A percentile compares a stretch with the other conserved stretches of the same genome.
Conservation (phyloP, 2,113 vertebrate species). For the Percina caprodes region DNA sequence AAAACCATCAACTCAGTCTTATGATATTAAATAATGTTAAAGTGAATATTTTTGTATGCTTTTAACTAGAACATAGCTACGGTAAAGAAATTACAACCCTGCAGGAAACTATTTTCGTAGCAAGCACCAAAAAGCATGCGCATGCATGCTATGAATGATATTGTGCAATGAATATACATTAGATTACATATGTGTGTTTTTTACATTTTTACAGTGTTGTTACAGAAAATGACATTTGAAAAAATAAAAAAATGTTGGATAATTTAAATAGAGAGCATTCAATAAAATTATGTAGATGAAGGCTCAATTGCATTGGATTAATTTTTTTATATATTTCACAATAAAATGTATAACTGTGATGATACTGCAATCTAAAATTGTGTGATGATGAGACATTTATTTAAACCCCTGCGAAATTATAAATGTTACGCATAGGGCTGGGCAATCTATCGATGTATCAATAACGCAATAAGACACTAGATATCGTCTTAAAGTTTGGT, state of each 20-base stretch:
- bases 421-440: background rate
- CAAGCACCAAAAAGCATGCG: background rate
- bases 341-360: too few relatives aligned
- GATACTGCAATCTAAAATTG: background rate
- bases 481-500: too few relatives aligned
- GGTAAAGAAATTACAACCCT: background rate
- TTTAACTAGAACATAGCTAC: background rate
- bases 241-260: background rate
- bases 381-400: background rate
- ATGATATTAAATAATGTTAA: background rate
- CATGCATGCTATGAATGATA: too few relatives aligned
- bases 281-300: background rate
- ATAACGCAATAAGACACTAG: too few relatives aligned
- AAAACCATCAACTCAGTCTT: background rate
- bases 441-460: too few relatives aligned
- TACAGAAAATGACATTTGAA: too few relatives aligned
- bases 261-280: background rate
- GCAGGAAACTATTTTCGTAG: background rate
- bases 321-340: too few relatives aligned
- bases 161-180: background rate
- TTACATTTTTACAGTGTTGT: background rate
- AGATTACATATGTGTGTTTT: background rate
- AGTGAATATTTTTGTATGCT: background rate
- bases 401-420: background rate
- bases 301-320: background rate